Percentiles rank a stretch among this genome's conserved stretches.
These are phyloP conservation scores for Agrochola litura DNA, from an alignment of 2,888 invertebrate species.

Conservation along the genomic window DNA sequence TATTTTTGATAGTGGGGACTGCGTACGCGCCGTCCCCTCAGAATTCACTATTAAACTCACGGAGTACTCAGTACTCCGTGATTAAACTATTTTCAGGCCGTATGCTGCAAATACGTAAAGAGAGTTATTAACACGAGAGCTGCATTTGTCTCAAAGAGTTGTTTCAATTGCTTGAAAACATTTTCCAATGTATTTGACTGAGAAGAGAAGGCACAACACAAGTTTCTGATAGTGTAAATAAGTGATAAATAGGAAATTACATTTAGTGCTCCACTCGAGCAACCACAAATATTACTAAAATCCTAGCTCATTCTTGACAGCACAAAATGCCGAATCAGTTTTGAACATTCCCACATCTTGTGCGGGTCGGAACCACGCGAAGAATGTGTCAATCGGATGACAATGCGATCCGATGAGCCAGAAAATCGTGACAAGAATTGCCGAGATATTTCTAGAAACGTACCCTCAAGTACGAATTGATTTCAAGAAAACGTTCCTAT, in stretches of 20 bases:
- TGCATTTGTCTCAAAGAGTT: background rate
- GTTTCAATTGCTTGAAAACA: background rate
- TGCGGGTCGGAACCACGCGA: background rate
- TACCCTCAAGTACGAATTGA: constrained; percentile 4
- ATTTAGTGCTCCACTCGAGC: too few species aligned
- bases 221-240: background rate
- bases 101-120: background rate
- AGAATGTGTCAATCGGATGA: constrained; percentile 47
- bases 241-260: background rate
- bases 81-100: background rate
- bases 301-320: background rate
- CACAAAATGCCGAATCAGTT: background rate
- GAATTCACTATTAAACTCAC: background rate
- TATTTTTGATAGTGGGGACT: constrained; percentile 58
- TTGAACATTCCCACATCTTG: background rate
- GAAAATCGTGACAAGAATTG: constrained; percentile 47
- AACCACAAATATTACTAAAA: background rate
- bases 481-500: constrained; percentile 12
- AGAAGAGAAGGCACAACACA: background rate
- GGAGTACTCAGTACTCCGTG: too few species aligned
- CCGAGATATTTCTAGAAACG: background rate
- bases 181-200: background rate
- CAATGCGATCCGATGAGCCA: constrained; percentile 46
- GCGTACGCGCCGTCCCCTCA: constrained; percentile 52
- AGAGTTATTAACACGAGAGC: background rate